Evolutionary conservation across 2,113 vertebrate genomes (phyloP), one percentile per base, ranked within the genome.

Genomic region (Scolopax mira): DNA sequence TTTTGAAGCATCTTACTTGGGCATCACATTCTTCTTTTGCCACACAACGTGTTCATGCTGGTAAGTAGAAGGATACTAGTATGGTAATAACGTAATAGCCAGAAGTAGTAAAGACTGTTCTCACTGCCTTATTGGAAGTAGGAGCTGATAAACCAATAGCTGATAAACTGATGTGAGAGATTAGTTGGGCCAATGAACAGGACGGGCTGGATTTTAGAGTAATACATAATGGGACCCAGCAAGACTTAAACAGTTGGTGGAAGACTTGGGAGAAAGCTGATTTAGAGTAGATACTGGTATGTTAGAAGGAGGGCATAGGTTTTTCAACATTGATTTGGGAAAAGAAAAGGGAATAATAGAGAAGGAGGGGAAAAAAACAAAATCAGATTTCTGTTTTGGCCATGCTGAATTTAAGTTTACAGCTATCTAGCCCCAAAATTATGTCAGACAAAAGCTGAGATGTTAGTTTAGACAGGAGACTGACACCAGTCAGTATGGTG

Each of bases 391-490:
- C 54, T 88, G 18, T 10, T 91, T 93, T 83, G 49, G 62, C 19
- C 13, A 18, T 31, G 41, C 22, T 79, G 54, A 90, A 79, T 85
- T 82, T 66, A 67, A 79, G 13, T 55, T 94, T 75, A 48, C 79
- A 87, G 65, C 66, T 82, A 25, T 41, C 54, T 81, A 85, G 54
- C 35, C n/a, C 18, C 65, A 80, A 54, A 81, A 90, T 79, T 62
- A 41, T 65, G 71, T 88, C 75, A 73, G n/a, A 69, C n/a, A 61
- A 57, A 81, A 79, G 62, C 58, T 72, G 58, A 90, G 28, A 44
- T 80, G 80, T 75, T 79, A 28, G 24, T 91, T 94, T 89, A 37
- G 85, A 86, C 78, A 88, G 57, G 49, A 93, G 48, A 84, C n/a
- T 86, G 91, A 77, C 89, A 88, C 58, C 41, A 88, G 60, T 62